Evolutionary conservation across 2,113 vertebrate species (phyloP).

Genomic region (Gulo gulo): DNA sequence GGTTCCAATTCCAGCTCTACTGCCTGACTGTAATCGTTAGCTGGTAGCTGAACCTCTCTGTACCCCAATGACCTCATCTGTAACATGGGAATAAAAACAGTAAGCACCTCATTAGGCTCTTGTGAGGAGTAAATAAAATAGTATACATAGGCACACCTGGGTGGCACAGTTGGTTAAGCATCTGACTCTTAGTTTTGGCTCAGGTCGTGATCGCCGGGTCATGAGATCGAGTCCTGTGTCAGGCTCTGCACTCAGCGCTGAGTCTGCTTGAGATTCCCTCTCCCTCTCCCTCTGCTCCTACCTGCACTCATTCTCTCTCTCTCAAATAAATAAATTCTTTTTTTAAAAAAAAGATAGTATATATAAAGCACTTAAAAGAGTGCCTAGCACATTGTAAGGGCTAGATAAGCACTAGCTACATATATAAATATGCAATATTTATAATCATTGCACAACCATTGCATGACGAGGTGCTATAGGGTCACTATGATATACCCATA

Average conservation of each 20-base stretch:
- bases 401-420: background rate
- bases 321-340: background rate
- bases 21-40: background rate
- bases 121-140: background rate
- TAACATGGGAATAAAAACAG: background rate
- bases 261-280: background rate
- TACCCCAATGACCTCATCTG: background rate
- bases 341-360: background rate
- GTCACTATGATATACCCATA: background rate
- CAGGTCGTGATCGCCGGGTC: background rate
- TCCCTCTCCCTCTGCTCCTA: background rate
- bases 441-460: background rate
- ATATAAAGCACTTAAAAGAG: background rate
- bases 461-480: background rate
- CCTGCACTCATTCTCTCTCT: background rate
- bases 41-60: background rate
- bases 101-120: background rate
- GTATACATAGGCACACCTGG: background rate
- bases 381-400: background rate
- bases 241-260: background rate
- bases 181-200: background rate
- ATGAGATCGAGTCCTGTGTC: background rate
- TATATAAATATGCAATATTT: background rate
- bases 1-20: background rate
- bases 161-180: background rate